Conservation (phyloP, 2,113 vertebrate species). For the Isurus oxyrinchus region DNA sequence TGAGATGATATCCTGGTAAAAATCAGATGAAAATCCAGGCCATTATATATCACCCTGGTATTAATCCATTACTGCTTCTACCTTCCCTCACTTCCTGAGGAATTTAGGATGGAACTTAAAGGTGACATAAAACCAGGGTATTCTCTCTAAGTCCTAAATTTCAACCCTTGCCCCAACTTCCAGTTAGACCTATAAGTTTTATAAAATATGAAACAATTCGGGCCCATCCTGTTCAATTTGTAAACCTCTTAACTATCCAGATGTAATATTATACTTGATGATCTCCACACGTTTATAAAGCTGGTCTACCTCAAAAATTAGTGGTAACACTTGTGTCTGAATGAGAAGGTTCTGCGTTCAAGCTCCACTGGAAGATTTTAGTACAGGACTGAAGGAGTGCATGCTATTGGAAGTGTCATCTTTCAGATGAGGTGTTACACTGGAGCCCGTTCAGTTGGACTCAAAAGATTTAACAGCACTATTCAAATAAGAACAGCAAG, state of each 20-base stretch:
- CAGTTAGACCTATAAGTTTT: neutral
- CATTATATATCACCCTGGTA: neutral
- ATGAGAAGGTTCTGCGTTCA: too few relatives aligned
- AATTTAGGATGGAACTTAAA: neutral
- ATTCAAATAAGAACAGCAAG: neutral
- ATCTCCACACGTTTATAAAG: neutral
- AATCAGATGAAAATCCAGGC: neutral
- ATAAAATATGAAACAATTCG: neutral
- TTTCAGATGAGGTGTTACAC: neutral
- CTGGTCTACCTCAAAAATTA: neutral
- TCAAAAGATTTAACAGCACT: neutral
- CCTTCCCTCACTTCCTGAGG: neutral
- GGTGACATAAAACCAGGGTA: neutral
- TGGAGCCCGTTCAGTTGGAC: neutral
- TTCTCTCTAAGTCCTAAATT: neutral
- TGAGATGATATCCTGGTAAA: neutral
- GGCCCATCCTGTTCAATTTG: neutral
- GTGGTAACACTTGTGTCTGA: neutral
- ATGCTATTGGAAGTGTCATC: neutral
- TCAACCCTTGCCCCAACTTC: neutral
- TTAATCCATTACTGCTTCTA: too few relatives aligned
- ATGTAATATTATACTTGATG: neutral
- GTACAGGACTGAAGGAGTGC: neutral
- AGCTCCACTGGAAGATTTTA: neutral
- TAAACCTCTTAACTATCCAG: neutral